phyloP scores from a whole-genome alignment of 2,888 invertebrate species.

The Cephus pulcher region DNA sequence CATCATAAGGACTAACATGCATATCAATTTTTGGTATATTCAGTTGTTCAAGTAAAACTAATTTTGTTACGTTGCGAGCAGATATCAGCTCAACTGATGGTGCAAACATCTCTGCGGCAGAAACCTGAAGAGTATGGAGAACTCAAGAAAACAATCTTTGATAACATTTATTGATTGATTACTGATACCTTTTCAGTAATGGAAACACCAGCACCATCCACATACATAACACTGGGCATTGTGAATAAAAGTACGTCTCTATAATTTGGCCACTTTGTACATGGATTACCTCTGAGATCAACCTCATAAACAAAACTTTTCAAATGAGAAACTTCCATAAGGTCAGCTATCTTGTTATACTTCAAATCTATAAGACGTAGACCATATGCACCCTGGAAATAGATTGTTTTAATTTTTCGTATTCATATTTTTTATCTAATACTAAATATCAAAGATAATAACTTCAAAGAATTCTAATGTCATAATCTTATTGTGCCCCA shows the following conservation, averaged over 20 bases:
- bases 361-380: constrained; percentile 59
- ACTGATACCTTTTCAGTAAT: constrained; percentile 51
- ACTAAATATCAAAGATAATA: not conserved
- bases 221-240: constrained; percentile 53
- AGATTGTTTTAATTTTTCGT: not conserved
- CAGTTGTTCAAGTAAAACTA: constrained; percentile 57
- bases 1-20: constrained; percentile 58
- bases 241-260: constrained; percentile 57
- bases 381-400: constrained; percentile 44
- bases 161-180: constrained; percentile 2
- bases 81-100: constrained; percentile 49
- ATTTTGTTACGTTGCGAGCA: constrained; percentile 51
- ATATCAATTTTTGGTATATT: constrained; percentile 55
- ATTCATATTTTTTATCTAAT: not conserved
- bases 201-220: constrained; percentile 60
- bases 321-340: constrained; percentile 62
- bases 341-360: constrained; percentile 57
- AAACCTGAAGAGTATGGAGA: constrained; percentile 41
- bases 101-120: constrained; percentile 50
- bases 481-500: constrained; percentile 70
- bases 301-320: constrained; percentile 54
- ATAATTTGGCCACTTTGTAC: constrained; percentile 59
- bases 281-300: constrained; percentile 58
- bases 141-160: not conserved
- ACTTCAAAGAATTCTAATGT: constrained; percentile 69